Percentiles rank a stretch among this genome's conserved stretches.
Conservation (phyloP, 2,113 vertebrate genomes). For the Platichthys stellatus region DNA sequence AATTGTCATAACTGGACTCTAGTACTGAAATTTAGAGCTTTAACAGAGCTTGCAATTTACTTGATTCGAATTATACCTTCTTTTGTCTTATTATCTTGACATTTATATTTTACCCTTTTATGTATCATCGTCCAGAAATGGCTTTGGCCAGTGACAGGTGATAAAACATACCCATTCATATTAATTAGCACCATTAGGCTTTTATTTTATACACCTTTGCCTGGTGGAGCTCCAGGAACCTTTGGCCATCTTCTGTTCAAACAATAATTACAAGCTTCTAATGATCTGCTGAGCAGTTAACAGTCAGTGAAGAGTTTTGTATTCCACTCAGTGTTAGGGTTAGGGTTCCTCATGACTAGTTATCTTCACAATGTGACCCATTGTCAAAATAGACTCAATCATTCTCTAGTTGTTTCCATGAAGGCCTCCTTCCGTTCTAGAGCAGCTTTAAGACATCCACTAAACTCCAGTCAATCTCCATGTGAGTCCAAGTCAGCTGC, state of each 20-base stretch:
- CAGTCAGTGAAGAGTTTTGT: not conserved
- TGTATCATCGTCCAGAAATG: constrained; percentile 23
- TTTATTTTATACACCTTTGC: constrained; percentile 18
- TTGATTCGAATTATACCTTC: constrained; percentile 22
- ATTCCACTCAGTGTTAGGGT: no score
- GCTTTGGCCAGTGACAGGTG: not conserved
- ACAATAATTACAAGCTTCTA: not conserved
- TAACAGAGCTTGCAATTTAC: constrained; percentile 30
- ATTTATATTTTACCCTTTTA: not conserved
- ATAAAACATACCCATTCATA: not conserved
- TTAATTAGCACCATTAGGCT: constrained; percentile 6
- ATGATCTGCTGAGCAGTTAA: not conserved
- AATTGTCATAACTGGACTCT: constrained; percentile 28
- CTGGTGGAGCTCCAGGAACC: not conserved
- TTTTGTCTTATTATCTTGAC: constrained; percentile 10
- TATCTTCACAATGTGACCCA: no score
- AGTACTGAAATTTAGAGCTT: constrained; percentile 38
- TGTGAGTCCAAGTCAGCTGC: no score
- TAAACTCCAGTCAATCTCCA: not conserved
- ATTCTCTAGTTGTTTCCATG: not conserved
- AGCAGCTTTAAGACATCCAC: not conserved
- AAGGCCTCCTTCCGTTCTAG: not conserved
- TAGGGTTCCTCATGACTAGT: no score
- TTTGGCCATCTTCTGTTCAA: constrained; percentile 4
- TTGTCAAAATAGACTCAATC: not conserved